A percentile compares a stretch with the other conserved stretches of the same genome.
Conservation (phyloP, 92 coral and sea anemone genomes). For the Palythoa caribaeorum region DNA sequence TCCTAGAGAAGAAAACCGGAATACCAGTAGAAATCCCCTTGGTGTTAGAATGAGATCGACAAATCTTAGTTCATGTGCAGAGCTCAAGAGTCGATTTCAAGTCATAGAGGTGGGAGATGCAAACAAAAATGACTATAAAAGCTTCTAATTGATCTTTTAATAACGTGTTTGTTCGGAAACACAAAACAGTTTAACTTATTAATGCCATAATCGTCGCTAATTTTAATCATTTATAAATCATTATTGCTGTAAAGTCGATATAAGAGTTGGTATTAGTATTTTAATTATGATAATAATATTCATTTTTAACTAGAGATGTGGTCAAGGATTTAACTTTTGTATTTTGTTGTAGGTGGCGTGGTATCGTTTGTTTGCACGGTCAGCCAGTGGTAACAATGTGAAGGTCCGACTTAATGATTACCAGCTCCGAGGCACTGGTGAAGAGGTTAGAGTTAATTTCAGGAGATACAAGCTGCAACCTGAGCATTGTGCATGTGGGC, state of each 20-base stretch:
- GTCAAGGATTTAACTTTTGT: background rate
- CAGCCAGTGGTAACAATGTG: conserved; percentile 94
- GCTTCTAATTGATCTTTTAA: no score
- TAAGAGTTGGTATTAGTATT: background rate
- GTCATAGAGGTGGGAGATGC: no score
- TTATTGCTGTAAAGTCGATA: background rate
- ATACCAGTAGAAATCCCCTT: no score
- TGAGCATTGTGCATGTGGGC: no score
- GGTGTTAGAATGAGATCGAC: no score
- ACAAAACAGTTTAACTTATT: no score
- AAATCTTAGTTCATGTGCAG: no score
- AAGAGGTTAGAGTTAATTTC: conserved; percentile 75
- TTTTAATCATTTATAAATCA: background rate
- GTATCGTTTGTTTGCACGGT: conserved; percentile 95
- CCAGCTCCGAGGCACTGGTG: conserved; percentile 94
- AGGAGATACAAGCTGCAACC: no score
- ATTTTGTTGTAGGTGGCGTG: conserved; percentile 80
- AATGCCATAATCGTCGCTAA: background rate
- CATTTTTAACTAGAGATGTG: background rate
- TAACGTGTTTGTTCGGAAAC: no score
- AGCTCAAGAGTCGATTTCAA: no score
- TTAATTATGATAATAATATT: background rate
- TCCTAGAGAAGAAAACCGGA: no score
- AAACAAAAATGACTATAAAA: no score
- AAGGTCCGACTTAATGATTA: conserved; percentile 96